Evolutionary conservation across 2,888 invertebrate species (phyloP), one percentile per base, ranked within the genome.

Genomic region (Hoplodrina ambigua): DNA sequence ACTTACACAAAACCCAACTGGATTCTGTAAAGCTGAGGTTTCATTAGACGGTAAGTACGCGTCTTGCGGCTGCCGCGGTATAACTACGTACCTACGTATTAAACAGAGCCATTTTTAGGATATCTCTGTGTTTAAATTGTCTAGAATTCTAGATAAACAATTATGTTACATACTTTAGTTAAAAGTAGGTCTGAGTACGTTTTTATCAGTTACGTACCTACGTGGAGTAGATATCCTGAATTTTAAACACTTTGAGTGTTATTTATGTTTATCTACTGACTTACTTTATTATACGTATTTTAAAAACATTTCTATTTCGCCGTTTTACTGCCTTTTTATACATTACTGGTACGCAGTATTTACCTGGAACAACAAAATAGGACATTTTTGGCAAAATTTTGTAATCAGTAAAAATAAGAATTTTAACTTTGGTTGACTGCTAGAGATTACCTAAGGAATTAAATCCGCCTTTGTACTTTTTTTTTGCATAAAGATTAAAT

Each of bases 21-120:
- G 17, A 17, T 46, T 46, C 17, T 46, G 54, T 61, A 58, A 79
- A 62, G 53, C 62, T 50, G 49, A 52, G 60, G 52, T 52, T 64
- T 75, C 61, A 80, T 75, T 75, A 75, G 7, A 25, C 11, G 30
- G 11, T 63, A 25, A 75, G n/a, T 46, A 64, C 59, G n/a, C 66
- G 30, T 50, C 53, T 49, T 30, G 15, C 10, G 41, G 50, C 13
- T 56, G 41, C 37, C 37, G 30, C 30, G 33, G 59, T 20, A 49
- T 37, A 11, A 15, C n/a, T 55, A 46, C 5, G 5, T 46, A 46
- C 17, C 41, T 41, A 13, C 41, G 41, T 41, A 49, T 59, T 58
- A 37, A 78, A 52, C 25, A 20, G 46, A 46, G 49, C 19, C 1
- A 60, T 56, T 72, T 72, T 63, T 53, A n/a, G 49, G 10, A 53